Percentiles rank a stretch among this genome's conserved stretches.
phyloP scores from a whole-genome alignment of 2,797 vertebrate genomes.

The Okamejei kenojei region DNA sequence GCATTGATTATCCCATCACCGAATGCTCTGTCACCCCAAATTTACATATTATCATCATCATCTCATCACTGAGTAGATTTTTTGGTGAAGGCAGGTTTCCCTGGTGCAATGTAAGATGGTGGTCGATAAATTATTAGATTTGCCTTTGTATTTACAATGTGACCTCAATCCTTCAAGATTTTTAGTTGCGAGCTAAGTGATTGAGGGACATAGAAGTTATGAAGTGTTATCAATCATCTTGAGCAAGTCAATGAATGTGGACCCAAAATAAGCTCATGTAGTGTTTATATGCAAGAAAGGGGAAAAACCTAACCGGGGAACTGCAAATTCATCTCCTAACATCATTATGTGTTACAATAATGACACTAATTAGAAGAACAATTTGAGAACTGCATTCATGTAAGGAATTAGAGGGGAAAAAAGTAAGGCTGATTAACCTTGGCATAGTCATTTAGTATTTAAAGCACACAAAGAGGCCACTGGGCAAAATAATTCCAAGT shows the following conservation, averaged over 20 bases:
- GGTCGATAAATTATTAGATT: background rate
- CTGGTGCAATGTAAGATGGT: slow-evolving; percentile 24
- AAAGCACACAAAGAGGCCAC: background rate
- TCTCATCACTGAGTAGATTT: background rate
- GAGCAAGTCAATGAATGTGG: background rate
- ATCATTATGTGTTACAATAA: background rate
- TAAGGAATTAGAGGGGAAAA: background rate
- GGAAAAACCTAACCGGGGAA: background rate
- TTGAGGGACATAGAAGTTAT: background rate
- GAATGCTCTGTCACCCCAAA: background rate
- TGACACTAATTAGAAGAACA: background rate
- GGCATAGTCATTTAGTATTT: background rate
- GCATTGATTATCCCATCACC: background rate
- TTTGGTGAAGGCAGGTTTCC: background rate
- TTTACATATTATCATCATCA: background rate
- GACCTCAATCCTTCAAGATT: background rate
- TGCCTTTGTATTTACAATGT: background rate
- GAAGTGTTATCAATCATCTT: background rate
- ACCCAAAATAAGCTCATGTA: background rate
- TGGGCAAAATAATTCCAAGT: background rate
- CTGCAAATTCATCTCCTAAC: background rate
- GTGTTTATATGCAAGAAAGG: background rate
- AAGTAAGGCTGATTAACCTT: background rate
- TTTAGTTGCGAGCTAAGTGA: slow-evolving; percentile 2
- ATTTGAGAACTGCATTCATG: background rate